These are phyloP conservation scores for Podocnemis expansa DNA, from an alignment of 2,113 vertebrate genomes.

Conservation along the genomic window DNA sequence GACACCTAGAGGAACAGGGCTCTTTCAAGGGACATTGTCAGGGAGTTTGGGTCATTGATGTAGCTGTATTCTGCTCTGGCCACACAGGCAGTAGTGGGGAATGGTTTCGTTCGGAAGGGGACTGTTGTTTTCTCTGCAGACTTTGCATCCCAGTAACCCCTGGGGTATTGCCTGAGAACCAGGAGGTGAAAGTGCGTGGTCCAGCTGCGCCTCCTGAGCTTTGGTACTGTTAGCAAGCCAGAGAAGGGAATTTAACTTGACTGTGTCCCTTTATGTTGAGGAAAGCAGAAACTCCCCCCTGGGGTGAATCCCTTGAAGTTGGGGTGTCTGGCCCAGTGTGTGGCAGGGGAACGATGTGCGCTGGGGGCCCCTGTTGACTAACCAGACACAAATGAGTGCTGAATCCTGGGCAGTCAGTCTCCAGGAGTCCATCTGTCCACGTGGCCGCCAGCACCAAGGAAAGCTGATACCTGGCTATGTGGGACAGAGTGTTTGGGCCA, in stretches of 20 bases:
- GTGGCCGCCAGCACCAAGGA: too few relatives aligned
- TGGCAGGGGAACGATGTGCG: neutral
- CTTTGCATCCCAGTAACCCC: too few relatives aligned
- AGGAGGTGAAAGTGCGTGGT: neutral
- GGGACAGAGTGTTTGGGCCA: neutral
- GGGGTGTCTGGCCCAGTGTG: neutral
- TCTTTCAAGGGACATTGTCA: neutral
- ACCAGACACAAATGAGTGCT: neutral
- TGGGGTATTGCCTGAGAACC: neutral
- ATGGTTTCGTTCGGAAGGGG: too few relatives aligned
- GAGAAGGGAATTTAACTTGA: neutral
- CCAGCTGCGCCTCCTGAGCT: too few relatives aligned
- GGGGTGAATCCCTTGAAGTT: neutral
- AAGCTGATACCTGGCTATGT: neutral
- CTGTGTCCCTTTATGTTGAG: neutral
- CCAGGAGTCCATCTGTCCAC: neutral
- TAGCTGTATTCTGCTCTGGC: neutral
- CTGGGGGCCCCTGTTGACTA: neutral
- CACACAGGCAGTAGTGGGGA: too few relatives aligned
- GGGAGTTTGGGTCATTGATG: too few relatives aligned
- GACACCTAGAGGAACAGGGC: neutral
- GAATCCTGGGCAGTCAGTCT: neutral
- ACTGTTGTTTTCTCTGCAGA: neutral
- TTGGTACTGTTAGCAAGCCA: neutral
- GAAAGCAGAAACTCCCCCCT: neutral